Percentiles rank a stretch among this genome's conserved stretches.
Evolutionary conservation across 1,140 invertebrate genomes (phyloP).

Genomic region (Dysdera silvatica): DNA sequence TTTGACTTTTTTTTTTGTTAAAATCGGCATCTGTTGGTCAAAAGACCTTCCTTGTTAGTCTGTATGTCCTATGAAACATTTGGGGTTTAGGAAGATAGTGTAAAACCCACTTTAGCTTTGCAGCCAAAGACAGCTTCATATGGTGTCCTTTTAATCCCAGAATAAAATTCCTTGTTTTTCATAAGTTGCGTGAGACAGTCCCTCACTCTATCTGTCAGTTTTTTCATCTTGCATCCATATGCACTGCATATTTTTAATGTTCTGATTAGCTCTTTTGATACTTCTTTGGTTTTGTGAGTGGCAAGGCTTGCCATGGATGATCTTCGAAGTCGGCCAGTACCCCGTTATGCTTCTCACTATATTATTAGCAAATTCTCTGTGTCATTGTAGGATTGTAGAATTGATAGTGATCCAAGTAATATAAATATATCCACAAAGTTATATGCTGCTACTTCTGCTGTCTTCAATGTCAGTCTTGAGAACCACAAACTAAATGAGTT

Average conservation of each 20-base stretch:
- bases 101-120: neutral
- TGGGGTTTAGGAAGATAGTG: neutral
- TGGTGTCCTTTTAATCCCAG: neutral
- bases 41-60: too few relatives aligned
- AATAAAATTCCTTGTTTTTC: conserved; percentile 20
- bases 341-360: conserved; percentile 5
- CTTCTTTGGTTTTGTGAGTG: conserved; percentile 8
- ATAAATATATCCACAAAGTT: conserved; percentile 44
- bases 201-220: conserved; percentile 3
- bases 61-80: neutral
- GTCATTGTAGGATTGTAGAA: conserved; percentile 41
- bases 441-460: conserved; percentile 40
- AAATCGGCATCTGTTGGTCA: too few relatives aligned
- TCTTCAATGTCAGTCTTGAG: conserved; percentile 42
- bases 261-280: conserved; percentile 14
- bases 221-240: neutral
- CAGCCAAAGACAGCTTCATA: conserved; percentile 12
- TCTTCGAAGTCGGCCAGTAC: neutral
- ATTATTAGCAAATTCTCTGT: conserved; percentile 18
- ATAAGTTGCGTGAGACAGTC: neutral
- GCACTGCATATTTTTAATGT: conserved; percentile 10
- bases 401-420: conserved; percentile 40
- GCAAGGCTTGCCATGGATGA: conserved; percentile 5
- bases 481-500: conserved; percentile 45
- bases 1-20: too few relatives aligned